Evolutionary conservation across 2,797 vertebrate species (phyloP).

Genomic region (Oceanodroma leucorhoa): DNA sequence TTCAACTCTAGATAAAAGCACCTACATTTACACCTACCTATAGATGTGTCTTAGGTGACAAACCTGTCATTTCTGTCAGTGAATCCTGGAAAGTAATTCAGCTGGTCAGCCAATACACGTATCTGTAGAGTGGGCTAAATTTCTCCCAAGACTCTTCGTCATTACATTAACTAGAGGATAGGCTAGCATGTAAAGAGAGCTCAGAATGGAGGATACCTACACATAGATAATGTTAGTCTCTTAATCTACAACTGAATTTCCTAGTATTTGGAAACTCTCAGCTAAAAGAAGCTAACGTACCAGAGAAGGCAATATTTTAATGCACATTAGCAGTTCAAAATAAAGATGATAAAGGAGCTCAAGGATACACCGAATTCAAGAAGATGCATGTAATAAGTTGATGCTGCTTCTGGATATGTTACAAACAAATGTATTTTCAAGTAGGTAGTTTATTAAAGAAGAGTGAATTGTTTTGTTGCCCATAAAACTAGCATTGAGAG

Average conservation of each 20-base stretch:
- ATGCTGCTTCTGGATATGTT: background rate
- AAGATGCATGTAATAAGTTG: background rate
- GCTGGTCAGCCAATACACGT: background rate
- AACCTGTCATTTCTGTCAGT: background rate
- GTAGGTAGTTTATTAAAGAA: background rate
- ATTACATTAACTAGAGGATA: background rate
- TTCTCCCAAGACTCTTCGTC: background rate
- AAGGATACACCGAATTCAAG: background rate
- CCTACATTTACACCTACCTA: background rate
- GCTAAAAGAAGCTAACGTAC: background rate
- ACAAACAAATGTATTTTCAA: background rate
- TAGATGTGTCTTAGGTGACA: background rate
- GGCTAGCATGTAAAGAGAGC: background rate
- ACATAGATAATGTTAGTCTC: background rate
- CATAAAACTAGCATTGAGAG: background rate
- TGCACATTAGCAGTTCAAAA: background rate
- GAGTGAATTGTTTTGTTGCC: background rate
- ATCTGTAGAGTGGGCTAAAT: background rate
- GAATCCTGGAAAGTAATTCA: background rate
- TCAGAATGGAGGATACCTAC: background rate
- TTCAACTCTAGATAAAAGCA: background rate
- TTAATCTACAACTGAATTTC: background rate
- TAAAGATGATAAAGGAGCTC: background rate
- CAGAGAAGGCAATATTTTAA: background rate
- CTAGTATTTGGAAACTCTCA: background rate